Conservation (phyloP, 2,888 invertebrate genomes). For the Dioctria linearis region DNA sequence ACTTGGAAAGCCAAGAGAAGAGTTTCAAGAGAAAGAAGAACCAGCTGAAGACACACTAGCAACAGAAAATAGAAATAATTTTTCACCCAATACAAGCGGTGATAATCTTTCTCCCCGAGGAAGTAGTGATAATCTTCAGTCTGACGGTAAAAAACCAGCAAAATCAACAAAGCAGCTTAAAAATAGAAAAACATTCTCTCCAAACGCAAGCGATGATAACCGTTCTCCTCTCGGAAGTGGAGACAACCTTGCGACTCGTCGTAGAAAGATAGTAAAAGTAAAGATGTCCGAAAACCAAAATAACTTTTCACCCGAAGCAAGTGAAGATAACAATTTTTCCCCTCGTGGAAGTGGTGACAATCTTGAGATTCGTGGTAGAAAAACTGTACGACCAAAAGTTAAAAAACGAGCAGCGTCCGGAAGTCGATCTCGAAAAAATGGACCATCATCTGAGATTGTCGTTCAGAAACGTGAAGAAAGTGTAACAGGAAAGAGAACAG, state of each 20-base stretch:
- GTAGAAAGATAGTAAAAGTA: slow-evolving; percentile 67
- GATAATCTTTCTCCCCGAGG: slow-evolving; percentile 1
- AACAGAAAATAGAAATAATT: neutral
- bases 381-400: slow-evolving; percentile 66
- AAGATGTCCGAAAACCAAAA: slow-evolving; percentile 59
- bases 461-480: slow-evolving; percentile 56
- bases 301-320: no score
- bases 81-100: slow-evolving; percentile 7
- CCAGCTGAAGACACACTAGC: slow-evolving; percentile 11
- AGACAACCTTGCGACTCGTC: slow-evolving; percentile 59
- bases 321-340: no score
- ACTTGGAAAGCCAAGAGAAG: slow-evolving; percentile 57
- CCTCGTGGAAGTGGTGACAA: slow-evolving; percentile 10
- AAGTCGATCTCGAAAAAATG: slow-evolving; percentile 66
- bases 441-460: slow-evolving; percentile 61
- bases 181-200: no score
- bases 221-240: slow-evolving; percentile 1
- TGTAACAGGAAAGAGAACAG: slow-evolving; percentile 51
- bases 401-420: slow-evolving; percentile 67
- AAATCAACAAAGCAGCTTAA: no score
- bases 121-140: slow-evolving; percentile 11
- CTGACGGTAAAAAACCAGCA: no score
- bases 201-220: no score
- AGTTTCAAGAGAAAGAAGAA: slow-evolving; percentile 57
- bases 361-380: slow-evolving; percentile 63